Conservation (phyloP, 2,113 vertebrate genomes). For the Serinus canaria region DNA sequence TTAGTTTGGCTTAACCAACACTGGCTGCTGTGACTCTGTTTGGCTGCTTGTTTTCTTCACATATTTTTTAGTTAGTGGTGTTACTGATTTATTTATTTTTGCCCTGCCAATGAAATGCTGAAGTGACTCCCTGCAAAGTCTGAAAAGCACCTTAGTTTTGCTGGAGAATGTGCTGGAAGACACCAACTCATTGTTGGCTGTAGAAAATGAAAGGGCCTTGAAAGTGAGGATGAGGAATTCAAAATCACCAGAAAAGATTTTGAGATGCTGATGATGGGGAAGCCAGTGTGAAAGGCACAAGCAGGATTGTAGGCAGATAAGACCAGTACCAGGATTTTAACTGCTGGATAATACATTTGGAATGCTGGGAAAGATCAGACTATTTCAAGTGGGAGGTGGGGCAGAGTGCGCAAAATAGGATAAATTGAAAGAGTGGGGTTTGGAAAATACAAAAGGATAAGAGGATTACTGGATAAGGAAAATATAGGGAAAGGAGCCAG, state of each 20-base stretch:
- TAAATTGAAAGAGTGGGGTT: neutral
- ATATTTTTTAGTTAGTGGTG: neutral
- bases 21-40: neutral
- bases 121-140: neutral
- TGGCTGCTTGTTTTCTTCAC: neutral
- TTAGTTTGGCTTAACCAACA: neutral
- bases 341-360: neutral
- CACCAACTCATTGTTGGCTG: neutral
- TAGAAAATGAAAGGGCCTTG: neutral
- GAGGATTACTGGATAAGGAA: neutral
- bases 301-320: neutral
- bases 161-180: neutral
- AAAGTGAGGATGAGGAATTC: neutral
- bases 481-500: neutral
- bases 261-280: neutral
- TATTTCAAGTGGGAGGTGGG: neutral
- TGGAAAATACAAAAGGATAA: neutral
- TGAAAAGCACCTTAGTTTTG: neutral
- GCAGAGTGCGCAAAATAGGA: neutral
- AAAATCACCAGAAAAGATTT: neutral
- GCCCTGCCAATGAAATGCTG: neutral
- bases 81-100: neutral
- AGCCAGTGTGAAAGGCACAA: neutral
- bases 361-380: neutral
- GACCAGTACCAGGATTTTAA: neutral